Conservation (phyloP, 2,888 invertebrate species). For the Lypha dubia region DNA sequence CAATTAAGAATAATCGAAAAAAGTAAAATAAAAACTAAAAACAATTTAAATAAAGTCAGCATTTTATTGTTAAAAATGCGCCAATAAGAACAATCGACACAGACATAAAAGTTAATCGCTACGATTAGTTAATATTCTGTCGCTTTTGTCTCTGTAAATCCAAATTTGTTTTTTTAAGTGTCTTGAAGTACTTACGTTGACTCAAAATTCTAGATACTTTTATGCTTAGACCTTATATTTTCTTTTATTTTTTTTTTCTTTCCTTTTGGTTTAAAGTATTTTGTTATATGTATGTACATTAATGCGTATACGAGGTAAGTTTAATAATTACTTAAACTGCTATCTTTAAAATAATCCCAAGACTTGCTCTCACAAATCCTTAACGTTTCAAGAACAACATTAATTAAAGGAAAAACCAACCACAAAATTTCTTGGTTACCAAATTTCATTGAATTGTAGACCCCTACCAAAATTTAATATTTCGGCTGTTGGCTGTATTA, state of each 20-base stretch:
- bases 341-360: background rate
- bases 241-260: too few species aligned
- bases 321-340: background rate
- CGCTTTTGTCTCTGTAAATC: slow-evolving; percentile 32
- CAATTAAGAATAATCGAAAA: slow-evolving; percentile 52
- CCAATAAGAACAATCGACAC: background rate
- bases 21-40: background rate
- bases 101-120: slow-evolving; percentile 52
- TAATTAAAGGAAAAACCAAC: too few species aligned
- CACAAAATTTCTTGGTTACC: too few species aligned
- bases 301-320: background rate
- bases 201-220: slow-evolving; percentile 31
- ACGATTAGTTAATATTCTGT: slow-evolving; percentile 62
- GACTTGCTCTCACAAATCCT: too few species aligned
- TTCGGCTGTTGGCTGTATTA: too few species aligned
- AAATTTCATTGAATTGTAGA: too few species aligned
- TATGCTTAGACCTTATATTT: slow-evolving; percentile 9
- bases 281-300: slow-evolving; percentile 1
- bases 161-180: slow-evolving; percentile 60
- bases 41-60: slow-evolving; percentile 27
- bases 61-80: slow-evolving; percentile 30
- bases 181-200: slow-evolving; percentile 60
- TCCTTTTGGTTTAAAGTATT: slow-evolving; percentile 5
- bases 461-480: too few species aligned
- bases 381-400: too few species aligned